Percentiles rank a stretch among this genome's conserved stretches.
These are phyloP conservation scores for Zaprionus vittiger DNA, from an alignment of 1,140 invertebrate species.

Conservation along the genomic window DNA sequence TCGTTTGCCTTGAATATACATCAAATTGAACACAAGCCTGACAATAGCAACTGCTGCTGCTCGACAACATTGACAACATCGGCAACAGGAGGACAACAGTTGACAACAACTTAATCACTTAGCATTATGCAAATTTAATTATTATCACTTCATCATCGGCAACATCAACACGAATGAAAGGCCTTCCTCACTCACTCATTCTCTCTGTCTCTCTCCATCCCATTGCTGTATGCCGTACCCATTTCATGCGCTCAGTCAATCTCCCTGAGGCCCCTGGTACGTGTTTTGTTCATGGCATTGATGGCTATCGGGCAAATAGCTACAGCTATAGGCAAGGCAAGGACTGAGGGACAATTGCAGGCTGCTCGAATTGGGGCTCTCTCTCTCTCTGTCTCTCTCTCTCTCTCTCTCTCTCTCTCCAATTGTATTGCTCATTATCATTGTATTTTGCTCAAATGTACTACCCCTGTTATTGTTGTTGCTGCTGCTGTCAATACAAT, in stretches of 20 bases:
- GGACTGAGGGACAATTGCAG: neutral
- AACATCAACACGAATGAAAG: slow-evolving; percentile 56
- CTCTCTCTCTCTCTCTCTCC: slow-evolving; percentile 1
- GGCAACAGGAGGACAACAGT: slow-evolving; percentile 40
- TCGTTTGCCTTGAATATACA: slow-evolving; percentile 42
- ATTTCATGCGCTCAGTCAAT: slow-evolving; percentile 17
- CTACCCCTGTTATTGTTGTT: slow-evolving; percentile 22
- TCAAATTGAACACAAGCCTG: slow-evolving; percentile 37
- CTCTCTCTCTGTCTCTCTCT: neutral
- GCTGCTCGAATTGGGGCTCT: slow-evolving; percentile 24
- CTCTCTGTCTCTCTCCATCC: neutral
- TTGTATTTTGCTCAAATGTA: slow-evolving; percentile 40
- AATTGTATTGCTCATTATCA: slow-evolving; percentile 54
- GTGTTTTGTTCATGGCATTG: slow-evolving; percentile 63
- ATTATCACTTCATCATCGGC: slow-evolving; percentile 78
- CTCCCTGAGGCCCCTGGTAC: slow-evolving; percentile 40
- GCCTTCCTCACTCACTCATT: neutral
- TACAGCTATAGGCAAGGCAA: slow-evolving; percentile 29
- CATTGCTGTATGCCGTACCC: neutral
- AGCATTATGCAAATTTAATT: slow-evolving; percentile 81
- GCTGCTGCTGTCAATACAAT: slow-evolving; percentile 58
- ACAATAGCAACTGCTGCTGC: slow-evolving; percentile 49
- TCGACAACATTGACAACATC: slow-evolving; percentile 30
- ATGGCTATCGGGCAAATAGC: slow-evolving; percentile 73
- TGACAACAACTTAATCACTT: slow-evolving; percentile 80